phyloP scores from a whole-genome alignment of 2,797 vertebrate genomes.

The Antennarius maculatus region DNA sequence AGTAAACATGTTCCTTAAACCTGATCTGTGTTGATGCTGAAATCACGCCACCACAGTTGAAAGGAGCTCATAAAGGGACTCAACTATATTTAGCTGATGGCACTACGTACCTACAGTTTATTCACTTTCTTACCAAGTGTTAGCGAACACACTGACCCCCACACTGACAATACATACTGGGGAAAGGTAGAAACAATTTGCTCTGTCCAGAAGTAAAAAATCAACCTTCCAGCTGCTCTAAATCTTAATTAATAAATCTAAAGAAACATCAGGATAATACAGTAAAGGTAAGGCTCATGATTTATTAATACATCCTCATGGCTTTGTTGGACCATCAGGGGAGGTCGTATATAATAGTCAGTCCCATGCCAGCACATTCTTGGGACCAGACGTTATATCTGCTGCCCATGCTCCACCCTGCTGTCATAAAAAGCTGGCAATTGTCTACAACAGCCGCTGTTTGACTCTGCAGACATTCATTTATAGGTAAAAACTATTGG shows the following conservation, averaged over 20 bases:
- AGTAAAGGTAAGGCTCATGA: slow-evolving; percentile 46
- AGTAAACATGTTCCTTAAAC: too few relatives aligned
- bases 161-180: too few relatives aligned
- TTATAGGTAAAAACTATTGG: slow-evolving; percentile 63
- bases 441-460: slow-evolving; percentile 67
- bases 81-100: too few relatives aligned
- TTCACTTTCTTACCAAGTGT: too few relatives aligned
- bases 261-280: slow-evolving; percentile 22
- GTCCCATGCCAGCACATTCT: slow-evolving; percentile 75
- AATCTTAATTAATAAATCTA: not conserved
- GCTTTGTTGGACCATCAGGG: slow-evolving; percentile 49
- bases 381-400: slow-evolving; percentile 77
- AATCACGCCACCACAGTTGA: too few relatives aligned
- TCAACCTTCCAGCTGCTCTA: too few relatives aligned
- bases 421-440: slow-evolving; percentile 73
- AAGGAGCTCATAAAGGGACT: too few relatives aligned
- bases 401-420: slow-evolving; percentile 44
- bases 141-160: too few relatives aligned
- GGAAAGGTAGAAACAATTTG: too few relatives aligned
- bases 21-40: too few relatives aligned
- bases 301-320: slow-evolving; percentile 58
- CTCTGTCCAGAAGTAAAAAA: too few relatives aligned
- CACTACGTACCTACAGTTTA: too few relatives aligned
- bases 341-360: slow-evolving; percentile 71
- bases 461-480: slow-evolving; percentile 40